Base-by-base conservation (phyloP, 2,888 invertebrate genomes). In the Drosophila merina region DNA sequence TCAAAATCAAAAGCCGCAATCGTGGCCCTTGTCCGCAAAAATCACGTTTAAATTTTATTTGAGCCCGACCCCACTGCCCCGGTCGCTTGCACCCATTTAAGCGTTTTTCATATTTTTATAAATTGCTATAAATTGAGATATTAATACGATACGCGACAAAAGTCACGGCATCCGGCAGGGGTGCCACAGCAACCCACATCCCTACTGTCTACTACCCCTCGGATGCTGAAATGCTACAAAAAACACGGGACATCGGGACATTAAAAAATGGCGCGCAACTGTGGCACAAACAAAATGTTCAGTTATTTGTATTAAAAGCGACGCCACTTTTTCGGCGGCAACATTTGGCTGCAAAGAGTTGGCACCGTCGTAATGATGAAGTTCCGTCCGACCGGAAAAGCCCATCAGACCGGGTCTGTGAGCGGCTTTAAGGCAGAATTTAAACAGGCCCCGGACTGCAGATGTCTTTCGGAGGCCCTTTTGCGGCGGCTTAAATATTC, bases 101-200 rank as follows among this genome's bases (percentile, higher is more conserved):
- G 50, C 79, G 72, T 72, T 86, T 83, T 86, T 84, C 86, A 79
- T 86, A 88, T 88, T 86, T 88, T 88, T 85, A 88, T 84, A 86
- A 88, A 86, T 84, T 88, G 88, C 88, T 86, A 86, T 86, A 88
- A 86, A 86, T 86, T 86, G 88, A 88, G 88, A 86, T 88, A 86
- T 86, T 86, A 88, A 86, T 86, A 74, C 88, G 85, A 88, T 86
- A 84, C 75, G 79, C 80, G 83, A 84, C 81, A 86, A 78, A 81
- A 81, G 86, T 81, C 81, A 75, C 69, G 64, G 57, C 31, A 64
- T 57, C 64, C 64, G 44, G 60, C 20, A 20, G 42, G 36, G 30
- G 36, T n/a, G 26, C 38, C 44, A 42, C 52, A 0, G 2, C 33
- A 33, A 10, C 36, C 36, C n/a, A 36, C 36, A 33, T 33, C 52